phyloP scores from a whole-genome alignment of 2,888 invertebrate genomes.

The Omphaloscelis lunosa region DNA sequence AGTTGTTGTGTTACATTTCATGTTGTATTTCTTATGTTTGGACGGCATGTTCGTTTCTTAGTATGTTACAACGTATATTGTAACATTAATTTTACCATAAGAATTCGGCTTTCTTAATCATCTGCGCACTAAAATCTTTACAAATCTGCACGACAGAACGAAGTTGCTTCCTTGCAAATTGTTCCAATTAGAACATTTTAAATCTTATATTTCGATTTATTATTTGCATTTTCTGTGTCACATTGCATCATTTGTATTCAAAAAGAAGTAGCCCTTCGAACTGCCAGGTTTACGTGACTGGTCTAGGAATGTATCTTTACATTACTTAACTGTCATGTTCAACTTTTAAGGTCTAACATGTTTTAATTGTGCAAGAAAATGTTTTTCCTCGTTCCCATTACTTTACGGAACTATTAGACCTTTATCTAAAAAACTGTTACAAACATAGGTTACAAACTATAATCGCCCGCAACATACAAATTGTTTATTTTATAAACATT shows the following conservation, averaged over 20 bases:
- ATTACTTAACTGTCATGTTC: too few species aligned
- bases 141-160: too few species aligned
- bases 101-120: background rate
- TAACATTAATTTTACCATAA: background rate
- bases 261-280: background rate
- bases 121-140: background rate
- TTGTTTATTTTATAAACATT: conserved; percentile 1
- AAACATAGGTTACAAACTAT: background rate
- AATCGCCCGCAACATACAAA: background rate
- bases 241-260: background rate
- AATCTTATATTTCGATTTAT: background rate
- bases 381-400: background rate
- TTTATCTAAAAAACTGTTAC: conserved; percentile 17
- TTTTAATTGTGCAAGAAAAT: background rate
- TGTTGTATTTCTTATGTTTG: background rate
- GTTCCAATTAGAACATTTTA: too few species aligned
- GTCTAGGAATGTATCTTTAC: too few species aligned
- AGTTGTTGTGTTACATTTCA: background rate
- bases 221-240: background rate
- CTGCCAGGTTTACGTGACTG: background rate
- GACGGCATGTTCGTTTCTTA: background rate
- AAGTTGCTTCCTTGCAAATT: background rate
- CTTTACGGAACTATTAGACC: background rate
- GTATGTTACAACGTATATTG: background rate
- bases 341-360: background rate